Conservation (phyloP, 2,888 invertebrate species). For the Drosophila recens region DNA sequence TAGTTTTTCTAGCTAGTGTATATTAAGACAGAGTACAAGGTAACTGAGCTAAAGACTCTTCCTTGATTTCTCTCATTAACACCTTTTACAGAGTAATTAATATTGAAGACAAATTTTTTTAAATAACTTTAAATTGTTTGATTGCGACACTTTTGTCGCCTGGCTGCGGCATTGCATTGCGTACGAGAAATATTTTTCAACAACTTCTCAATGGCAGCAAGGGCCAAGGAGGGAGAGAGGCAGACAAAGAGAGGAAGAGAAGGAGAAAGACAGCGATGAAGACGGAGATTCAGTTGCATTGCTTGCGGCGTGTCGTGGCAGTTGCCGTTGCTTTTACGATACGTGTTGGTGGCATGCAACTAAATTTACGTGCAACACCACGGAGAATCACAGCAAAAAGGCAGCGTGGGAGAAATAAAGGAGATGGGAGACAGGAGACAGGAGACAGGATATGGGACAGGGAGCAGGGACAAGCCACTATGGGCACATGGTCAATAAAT, state of each 20-base stretch:
- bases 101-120: neutral
- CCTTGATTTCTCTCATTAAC: no score
- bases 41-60: no score
- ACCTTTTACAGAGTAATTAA: neutral
- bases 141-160: constrained; percentile 37
- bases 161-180: constrained; percentile 28
- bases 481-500: neutral
- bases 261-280: neutral
- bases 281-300: constrained; percentile 14
- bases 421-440: neutral
- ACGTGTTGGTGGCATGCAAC: constrained; percentile 43
- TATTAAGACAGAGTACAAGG: no score
- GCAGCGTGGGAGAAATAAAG: neutral
- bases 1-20: no score
- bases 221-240: neutral
- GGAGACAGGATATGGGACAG: no score
- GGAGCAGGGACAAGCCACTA: neutral
- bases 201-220: constrained; percentile 46
- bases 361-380: constrained; percentile 45
- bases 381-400: constrained; percentile 23
- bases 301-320: constrained; percentile 16
- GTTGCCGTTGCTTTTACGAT: constrained; percentile 24
- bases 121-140: neutral
- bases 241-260: neutral
- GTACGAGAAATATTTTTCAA: constrained; percentile 47